phyloP scores from a whole-genome alignment of 2,797 vertebrate species.

The Coranthus polyacanthus region DNA sequence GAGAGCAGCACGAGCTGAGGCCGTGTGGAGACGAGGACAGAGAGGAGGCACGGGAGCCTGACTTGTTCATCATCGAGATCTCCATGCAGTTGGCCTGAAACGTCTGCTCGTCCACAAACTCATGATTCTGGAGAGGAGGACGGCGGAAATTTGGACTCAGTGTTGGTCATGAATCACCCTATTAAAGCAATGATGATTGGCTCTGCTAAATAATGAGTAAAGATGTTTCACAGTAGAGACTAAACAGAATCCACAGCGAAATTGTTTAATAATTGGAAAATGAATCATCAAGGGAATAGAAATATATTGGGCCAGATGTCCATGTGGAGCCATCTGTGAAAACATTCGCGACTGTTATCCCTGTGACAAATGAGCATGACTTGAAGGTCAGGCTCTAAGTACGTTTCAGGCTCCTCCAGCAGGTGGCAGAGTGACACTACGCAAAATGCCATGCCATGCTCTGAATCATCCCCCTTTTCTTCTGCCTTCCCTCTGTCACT shows the following conservation, averaged over 20 bases:
- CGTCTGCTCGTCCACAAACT: constrained; percentile 97
- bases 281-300: constrained; percentile 71
- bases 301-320: constrained; percentile 80
- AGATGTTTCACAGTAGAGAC: constrained; percentile 65
- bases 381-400: constrained; percentile 75
- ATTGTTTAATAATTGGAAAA: constrained; percentile 72
- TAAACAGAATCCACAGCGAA: constrained; percentile 66
- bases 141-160: constrained; percentile 9
- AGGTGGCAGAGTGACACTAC: constrained; percentile 72
- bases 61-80: constrained; percentile 91
- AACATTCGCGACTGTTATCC: constrained; percentile 74
- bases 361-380: constrained; percentile 75
- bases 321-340: constrained; percentile 80
- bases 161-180: constrained; percentile 51
- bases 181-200: constrained; percentile 51
- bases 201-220: constrained; percentile 63
- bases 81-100: constrained; percentile 97
- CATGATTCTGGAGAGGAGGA: constrained; percentile 89
- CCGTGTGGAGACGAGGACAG: constrained; percentile 88
- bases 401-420: constrained; percentile 54
- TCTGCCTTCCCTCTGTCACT: constrained; percentile 22
- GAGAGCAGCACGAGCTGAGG: constrained; percentile 93
- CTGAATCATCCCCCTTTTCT: constrained; percentile 33
- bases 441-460: constrained; percentile 1
- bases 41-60: constrained; percentile 90